These are phyloP conservation scores for Catocala nupta DNA, from an alignment of 2,888 invertebrate species.

Conservation along the genomic window DNA sequence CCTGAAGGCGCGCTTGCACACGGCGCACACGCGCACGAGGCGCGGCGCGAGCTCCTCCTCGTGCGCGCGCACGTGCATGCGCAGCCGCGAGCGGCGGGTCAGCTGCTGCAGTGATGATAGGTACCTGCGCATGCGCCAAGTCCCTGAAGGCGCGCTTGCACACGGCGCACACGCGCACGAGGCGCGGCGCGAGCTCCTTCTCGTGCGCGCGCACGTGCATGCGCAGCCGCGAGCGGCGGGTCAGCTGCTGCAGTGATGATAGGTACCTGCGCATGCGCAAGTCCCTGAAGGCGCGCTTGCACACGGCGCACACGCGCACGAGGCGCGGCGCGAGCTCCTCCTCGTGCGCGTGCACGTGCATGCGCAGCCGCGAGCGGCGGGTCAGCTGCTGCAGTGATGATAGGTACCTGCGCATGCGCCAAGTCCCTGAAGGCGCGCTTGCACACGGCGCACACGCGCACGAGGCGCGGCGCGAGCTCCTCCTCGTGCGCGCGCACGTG, in stretches of 20 bases:
- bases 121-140: slow-evolving; percentile 64
- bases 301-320: slow-evolving; percentile 73
- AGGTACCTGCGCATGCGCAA: slow-evolving; percentile 64
- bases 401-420: slow-evolving; percentile 63
- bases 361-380: slow-evolving; percentile 81
- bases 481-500: slow-evolving; percentile 84
- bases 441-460: slow-evolving; percentile 75
- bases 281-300: slow-evolving; percentile 73
- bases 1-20: slow-evolving; percentile 74
- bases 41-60: slow-evolving; percentile 74
- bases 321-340: slow-evolving; percentile 71
- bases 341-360: slow-evolving; percentile 84
- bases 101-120: slow-evolving; percentile 72
- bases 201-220: slow-evolving; percentile 85
- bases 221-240: slow-evolving; percentile 82
- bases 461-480: slow-evolving; percentile 67
- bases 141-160: slow-evolving; percentile 76
- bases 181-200: slow-evolving; percentile 69
- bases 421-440: slow-evolving; percentile 70
- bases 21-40: slow-evolving; percentile 71
- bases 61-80: slow-evolving; percentile 84
- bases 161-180: slow-evolving; percentile 72
- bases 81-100: slow-evolving; percentile 82
- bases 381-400: slow-evolving; percentile 78
- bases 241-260: slow-evolving; percentile 76